Conservation (phyloP, 2,113 vertebrate genomes). For the Empidonax alnorum region DNA sequence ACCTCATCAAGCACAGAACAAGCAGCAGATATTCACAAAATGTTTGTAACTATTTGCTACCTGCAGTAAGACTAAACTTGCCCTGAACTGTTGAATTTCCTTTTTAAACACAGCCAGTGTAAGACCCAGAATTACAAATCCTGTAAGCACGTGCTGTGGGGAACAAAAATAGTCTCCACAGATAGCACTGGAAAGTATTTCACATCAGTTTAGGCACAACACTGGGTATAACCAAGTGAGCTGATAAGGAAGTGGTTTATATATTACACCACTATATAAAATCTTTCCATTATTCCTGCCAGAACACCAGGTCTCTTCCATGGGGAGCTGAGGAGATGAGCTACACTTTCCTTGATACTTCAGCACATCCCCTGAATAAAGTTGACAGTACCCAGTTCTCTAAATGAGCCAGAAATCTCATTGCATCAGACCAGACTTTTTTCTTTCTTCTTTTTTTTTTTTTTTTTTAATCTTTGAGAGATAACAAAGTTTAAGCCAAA, state of each 20-base stretch:
- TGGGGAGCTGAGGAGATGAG: neutral
- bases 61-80: neutral
- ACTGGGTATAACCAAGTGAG: neutral
- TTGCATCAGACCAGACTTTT: neutral
- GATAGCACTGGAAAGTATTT: neutral
- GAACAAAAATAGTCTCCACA: neutral
- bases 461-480: neutral
- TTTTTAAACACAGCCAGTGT: neutral
- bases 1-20: neutral
- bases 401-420: neutral
- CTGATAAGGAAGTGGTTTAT: neutral
- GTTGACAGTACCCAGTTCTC: neutral
- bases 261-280: neutral
- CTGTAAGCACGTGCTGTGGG: neutral
- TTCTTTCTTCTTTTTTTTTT: neutral
- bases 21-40: neutral
- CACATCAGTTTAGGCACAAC: neutral
- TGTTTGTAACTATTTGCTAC: neutral
- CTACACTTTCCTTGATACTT: neutral
- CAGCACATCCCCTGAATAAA: neutral
- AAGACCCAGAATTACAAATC: neutral
- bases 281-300: neutral
- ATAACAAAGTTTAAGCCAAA: neutral
- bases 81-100: neutral
- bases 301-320: neutral